Percentiles rank a stretch among this genome's conserved stretches.
Evolutionary conservation across 2,797 vertebrate genomes (phyloP).

Genomic region (Leucoraja ocellata): DNA sequence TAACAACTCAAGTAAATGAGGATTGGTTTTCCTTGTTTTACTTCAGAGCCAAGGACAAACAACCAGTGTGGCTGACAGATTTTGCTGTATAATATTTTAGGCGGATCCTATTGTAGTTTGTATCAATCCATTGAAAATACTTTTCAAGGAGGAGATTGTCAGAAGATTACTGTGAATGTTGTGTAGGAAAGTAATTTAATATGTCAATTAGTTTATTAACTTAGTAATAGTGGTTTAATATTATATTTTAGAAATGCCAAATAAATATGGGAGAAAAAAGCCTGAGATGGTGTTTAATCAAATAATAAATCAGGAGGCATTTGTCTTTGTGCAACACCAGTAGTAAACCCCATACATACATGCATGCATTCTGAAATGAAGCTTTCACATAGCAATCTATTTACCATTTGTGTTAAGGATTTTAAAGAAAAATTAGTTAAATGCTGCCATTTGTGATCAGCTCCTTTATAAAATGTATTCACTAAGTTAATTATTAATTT

Average conservation of each 20-base stretch:
- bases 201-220: background rate
- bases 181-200: constrained; percentile 14
- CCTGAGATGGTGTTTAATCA: background rate
- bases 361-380: background rate
- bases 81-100: background rate
- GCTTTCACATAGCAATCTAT: background rate
- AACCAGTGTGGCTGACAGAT: background rate
- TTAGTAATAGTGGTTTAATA: background rate
- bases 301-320: background rate
- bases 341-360: background rate
- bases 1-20: background rate
- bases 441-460: background rate
- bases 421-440: background rate
- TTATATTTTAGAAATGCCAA: background rate
- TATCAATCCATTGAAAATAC: background rate
- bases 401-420: background rate
- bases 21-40: constrained; percentile 6
- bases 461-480: background rate
- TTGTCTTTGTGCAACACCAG: background rate
- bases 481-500: background rate
- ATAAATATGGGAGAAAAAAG: background rate
- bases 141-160: background rate
- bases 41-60: constrained; percentile 20
- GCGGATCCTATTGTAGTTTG: background rate
- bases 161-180: background rate